A percentile compares a stretch with the other conserved stretches of the same genome.
These are phyloP conservation scores for Parotia lawesii DNA, from an alignment of 2,113 vertebrate species.

Conservation along the genomic window DNA sequence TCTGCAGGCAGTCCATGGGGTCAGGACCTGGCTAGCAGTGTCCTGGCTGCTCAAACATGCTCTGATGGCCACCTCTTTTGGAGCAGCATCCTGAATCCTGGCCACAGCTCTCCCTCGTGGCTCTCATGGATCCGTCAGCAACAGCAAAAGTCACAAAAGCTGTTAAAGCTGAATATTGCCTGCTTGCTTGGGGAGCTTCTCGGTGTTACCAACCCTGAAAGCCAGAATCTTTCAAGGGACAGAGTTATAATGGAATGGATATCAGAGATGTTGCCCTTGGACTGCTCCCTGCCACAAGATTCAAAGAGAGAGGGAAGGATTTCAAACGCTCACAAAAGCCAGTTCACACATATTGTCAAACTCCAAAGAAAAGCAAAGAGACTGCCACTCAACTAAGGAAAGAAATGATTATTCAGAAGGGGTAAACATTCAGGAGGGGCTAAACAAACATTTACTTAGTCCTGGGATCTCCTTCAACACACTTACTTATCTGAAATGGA, in stretches of 20 bases:
- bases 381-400: not conserved
- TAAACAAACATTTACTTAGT: not conserved
- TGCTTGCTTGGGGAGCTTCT: not conserved
- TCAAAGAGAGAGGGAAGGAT: not conserved
- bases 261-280: not conserved
- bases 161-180: not conserved
- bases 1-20: not conserved
- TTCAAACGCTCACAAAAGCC: not conserved
- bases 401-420: not conserved
- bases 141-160: not conserved
- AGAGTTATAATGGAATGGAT: not conserved
- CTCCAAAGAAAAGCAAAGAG: not conserved
- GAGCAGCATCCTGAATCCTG: not conserved
- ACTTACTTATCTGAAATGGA: not conserved
- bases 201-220: fast-evolving
- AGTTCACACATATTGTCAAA: not conserved
- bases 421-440: not conserved
- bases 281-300: not conserved
- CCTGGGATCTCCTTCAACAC: not conserved
- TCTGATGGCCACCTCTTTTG: fast-evolving
- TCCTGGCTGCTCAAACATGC: fast-evolving
- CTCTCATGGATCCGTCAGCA: fast-evolving
- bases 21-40: no score
- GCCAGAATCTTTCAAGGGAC: not conserved
- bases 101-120: not conserved